Percentiles rank a stretch among this genome's conserved stretches.
Evolutionary conservation across 2,797 vertebrate species (phyloP).

Genomic region (Gephyroberyx darwinii): DNA sequence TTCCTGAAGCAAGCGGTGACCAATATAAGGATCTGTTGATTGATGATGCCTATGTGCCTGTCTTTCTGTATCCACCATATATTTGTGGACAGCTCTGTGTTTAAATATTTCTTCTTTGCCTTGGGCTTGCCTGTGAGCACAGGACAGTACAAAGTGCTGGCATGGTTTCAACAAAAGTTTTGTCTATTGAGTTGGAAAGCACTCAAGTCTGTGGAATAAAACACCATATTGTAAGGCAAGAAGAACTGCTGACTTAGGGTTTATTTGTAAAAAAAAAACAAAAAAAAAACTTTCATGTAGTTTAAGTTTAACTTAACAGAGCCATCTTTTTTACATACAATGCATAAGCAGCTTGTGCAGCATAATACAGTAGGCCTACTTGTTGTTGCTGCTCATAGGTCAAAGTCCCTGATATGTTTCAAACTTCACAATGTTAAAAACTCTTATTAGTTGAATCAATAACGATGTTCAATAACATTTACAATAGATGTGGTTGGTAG

Average conservation of each 20-base stretch:
- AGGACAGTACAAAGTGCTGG: not conserved
- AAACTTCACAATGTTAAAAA: too few species aligned
- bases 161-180: conserved; percentile 25
- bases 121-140: conserved; percentile 3
- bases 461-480: too few species aligned
- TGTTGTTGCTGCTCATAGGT: too few species aligned
- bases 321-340: too few species aligned
- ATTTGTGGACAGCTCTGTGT: not conserved
- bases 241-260: not conserved
- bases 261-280: too few species aligned
- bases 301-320: too few species aligned
- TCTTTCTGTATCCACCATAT: not conserved
- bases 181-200: not conserved
- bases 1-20: not conserved
- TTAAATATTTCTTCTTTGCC: not conserved
- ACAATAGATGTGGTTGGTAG: too few species aligned
- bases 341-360: too few species aligned
- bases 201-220: not conserved
- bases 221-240: not conserved
- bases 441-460: too few species aligned
- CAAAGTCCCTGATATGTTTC: too few species aligned
- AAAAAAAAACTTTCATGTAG: too few species aligned
- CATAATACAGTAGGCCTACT: too few species aligned
- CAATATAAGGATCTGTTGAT: not conserved
- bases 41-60: not conserved